These are phyloP conservation scores for Syngnathus scovelli DNA, from an alignment of 2,113 vertebrate species.

Conservation along the genomic window DNA sequence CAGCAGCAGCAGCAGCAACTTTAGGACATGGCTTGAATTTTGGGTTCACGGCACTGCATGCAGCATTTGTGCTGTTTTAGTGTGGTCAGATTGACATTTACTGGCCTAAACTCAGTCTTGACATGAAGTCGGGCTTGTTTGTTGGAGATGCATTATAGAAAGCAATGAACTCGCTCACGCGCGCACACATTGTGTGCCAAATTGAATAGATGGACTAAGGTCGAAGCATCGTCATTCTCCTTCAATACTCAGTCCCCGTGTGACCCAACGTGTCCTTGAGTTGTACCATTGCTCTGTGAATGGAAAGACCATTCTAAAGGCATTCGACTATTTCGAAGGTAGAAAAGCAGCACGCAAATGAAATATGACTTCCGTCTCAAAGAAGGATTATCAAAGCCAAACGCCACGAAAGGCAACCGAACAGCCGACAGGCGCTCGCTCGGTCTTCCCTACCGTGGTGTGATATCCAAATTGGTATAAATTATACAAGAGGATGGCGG, in stretches of 20 bases:
- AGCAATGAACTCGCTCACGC: conserved; percentile 9
- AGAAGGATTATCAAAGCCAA: conserved; percentile 7
- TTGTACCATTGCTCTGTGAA: not conserved
- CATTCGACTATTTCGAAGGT: not conserved
- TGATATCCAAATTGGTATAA: conserved; percentile 30
- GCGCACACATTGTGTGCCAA: conserved; percentile 26
- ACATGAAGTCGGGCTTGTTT: not conserved
- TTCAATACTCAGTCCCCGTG: not conserved
- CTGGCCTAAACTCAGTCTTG: not conserved
- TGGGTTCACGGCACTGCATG: too few species aligned
- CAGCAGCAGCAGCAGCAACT: too few species aligned
- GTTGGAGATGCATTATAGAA: not conserved
- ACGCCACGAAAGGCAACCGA: not conserved
- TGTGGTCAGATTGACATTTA: not conserved
- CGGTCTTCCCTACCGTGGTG: conserved; percentile 30
- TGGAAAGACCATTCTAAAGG: not conserved
- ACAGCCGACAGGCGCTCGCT: conserved; percentile 18
- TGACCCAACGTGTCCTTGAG: not conserved
- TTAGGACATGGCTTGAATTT: too few species aligned
- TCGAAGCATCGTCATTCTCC: not conserved
- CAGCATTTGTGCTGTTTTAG: not conserved
- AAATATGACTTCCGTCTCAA: too few species aligned
- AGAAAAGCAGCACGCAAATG: not conserved
- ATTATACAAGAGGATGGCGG: not conserved
- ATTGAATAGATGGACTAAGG: conserved; percentile 48